phyloP scores from a whole-genome alignment of 1,140 invertebrate genomes.

The Mya arenaria region DNA sequence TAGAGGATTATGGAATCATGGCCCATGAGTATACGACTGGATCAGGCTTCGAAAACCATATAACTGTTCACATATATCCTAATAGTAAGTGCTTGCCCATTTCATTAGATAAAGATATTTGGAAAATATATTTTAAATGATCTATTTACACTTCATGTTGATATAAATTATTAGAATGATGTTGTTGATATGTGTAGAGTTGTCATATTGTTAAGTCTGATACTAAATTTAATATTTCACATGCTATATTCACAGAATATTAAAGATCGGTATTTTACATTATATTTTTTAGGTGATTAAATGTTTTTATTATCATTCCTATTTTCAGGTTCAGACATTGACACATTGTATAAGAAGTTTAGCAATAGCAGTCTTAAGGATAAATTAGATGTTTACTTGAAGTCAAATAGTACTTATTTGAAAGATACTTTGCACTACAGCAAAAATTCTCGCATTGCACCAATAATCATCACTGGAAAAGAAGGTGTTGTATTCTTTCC shows the following conservation, averaged over 20 bases:
- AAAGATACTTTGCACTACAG: slow-evolving; percentile 24
- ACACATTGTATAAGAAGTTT: neutral
- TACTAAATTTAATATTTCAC: no score
- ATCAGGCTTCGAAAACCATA: neutral
- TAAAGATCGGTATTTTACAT: no score
- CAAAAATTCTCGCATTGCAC: slow-evolving; percentile 28
- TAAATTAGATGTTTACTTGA: neutral
- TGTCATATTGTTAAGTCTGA: no score
- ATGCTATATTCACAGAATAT: no score
- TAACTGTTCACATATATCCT: slow-evolving; percentile 19
- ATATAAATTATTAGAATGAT: no score
- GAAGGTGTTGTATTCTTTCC: slow-evolving; percentile 38
- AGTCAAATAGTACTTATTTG: neutral
- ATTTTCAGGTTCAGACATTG: neutral
- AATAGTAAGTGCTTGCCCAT: no score
- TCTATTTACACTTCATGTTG: no score
- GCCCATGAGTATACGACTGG: neutral
- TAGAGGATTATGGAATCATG: slow-evolving; percentile 4
- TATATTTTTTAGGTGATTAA: no score
- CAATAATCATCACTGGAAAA: slow-evolving; percentile 37
- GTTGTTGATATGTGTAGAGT: no score
- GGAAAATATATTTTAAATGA: no score
- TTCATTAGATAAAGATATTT: no score
- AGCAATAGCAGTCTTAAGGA: neutral
- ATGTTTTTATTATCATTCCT: no score